These are phyloP conservation scores for Cyanoramphus novaezelandiae DNA, from an alignment of 2,113 vertebrate species.

Conservation along the genomic window DNA sequence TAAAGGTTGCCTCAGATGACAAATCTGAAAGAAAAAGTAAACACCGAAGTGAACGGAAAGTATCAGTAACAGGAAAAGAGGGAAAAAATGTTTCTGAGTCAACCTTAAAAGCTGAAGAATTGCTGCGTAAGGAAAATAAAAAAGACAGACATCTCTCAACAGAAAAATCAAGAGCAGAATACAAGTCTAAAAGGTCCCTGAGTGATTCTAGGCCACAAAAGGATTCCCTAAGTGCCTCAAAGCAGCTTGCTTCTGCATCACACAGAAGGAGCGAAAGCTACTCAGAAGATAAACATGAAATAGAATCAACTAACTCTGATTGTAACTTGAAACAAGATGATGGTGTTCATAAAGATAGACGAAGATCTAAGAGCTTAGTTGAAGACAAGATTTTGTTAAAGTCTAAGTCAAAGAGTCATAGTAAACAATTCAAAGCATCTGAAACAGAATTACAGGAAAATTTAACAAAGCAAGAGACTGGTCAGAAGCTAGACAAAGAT, in stretches of 20 bases:
- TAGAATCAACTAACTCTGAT: constrained; percentile 77
- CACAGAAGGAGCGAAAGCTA: constrained; percentile 77
- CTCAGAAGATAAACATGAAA: constrained; percentile 86
- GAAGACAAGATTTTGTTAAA: constrained; percentile 83
- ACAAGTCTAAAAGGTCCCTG: constrained; percentile 75
- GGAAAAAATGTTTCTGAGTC: constrained; percentile 73
- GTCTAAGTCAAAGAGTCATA: constrained; percentile 78
- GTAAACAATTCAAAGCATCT: constrained; percentile 72
- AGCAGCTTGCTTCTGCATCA: constrained; percentile 46
- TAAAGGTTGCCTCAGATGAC: constrained; percentile 81
- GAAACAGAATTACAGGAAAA: constrained; percentile 77
- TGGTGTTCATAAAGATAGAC: constrained; percentile 79
- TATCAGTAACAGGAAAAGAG: constrained; percentile 76
- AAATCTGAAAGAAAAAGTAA: constrained; percentile 88
- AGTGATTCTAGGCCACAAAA: constrained; percentile 82
- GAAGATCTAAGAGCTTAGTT: constrained; percentile 81
- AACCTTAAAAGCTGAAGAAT: constrained; percentile 77
- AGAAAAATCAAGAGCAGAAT: constrained; percentile 80
- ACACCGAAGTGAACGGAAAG: constrained; percentile 84
- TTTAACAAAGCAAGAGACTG: constrained; percentile 47
- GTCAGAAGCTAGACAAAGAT: constrained; percentile 78
- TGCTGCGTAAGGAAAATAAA: constrained; percentile 77
- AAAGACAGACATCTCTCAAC: constrained; percentile 75
- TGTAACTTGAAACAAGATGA: constrained; percentile 82
- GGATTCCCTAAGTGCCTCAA: constrained; percentile 76